Evolutionary conservation across 2,113 vertebrate genomes (phyloP).

Genomic region (Protomyctophum bolini): DNA sequence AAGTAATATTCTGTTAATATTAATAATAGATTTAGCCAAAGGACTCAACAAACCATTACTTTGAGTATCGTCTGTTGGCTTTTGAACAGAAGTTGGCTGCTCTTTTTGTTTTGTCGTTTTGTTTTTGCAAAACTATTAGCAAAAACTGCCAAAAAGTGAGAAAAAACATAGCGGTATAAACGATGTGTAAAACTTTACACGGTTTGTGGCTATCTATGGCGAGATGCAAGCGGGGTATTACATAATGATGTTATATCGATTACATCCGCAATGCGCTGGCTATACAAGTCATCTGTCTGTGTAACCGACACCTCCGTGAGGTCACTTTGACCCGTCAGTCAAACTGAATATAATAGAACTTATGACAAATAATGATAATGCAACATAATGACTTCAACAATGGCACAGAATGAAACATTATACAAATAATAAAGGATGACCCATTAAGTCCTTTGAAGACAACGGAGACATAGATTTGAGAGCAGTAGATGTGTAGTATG

Average conservation of each 20-base stretch:
- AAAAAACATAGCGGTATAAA: background rate
- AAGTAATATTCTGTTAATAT: slow-evolving; percentile 32
- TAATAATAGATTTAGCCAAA: background rate
- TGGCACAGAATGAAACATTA: background rate
- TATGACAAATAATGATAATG: background rate
- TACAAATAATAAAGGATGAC: background rate
- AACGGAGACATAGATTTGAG: background rate
- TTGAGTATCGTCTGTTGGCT: no score
- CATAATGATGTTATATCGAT: slow-evolving; percentile 43
- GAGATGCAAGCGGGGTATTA: slow-evolving; percentile 11
- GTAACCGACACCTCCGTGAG: slow-evolving; percentile 19
- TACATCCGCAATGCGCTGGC: slow-evolving; percentile 61
- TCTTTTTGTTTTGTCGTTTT: no score
- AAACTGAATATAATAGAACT: background rate
- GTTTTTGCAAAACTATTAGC: no score
- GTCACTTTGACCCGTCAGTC: background rate
- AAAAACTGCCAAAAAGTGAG: no score
- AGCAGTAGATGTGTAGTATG: background rate
- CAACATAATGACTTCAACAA: background rate
- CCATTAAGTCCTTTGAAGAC: background rate
- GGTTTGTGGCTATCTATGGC: background rate
- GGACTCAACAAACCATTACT: no score
- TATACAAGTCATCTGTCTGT: slow-evolving; percentile 29
- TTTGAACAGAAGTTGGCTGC: no score
- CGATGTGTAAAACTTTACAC: background rate